Conservation (phyloP, 1,140 invertebrate species). For the Brachystomella parvula region DNA sequence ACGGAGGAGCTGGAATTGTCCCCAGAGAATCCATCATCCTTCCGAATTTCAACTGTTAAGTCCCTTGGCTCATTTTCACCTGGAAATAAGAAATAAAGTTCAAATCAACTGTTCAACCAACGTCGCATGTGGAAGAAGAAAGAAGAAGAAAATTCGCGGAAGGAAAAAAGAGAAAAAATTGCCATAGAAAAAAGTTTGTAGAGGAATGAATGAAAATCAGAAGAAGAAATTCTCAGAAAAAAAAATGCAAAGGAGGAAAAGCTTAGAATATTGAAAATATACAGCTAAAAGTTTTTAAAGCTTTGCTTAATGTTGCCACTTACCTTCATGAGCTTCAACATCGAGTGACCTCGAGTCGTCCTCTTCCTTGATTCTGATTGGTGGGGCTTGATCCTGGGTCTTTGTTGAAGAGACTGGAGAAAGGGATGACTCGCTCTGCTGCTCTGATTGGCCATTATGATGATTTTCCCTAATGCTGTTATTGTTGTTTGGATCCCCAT, state of each 20-base stretch:
- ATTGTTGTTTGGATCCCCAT: slow-evolving; percentile 10
- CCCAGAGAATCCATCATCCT: background rate
- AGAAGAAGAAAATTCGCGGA: too few species aligned
- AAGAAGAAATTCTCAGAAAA: too few species aligned
- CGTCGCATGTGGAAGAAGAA: too few species aligned
- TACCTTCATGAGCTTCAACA: slow-evolving; percentile 9
- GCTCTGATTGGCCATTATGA: slow-evolving; percentile 6
- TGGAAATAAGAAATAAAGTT: background rate
- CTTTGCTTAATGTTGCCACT: background rate
- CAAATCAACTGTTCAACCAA: too few species aligned
- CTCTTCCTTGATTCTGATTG: slow-evolving; percentile 12
- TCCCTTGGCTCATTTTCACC: background rate
- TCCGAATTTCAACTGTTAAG: background rate
- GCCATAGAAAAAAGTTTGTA: too few species aligned
- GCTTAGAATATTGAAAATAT: too few species aligned
- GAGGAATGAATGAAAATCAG: too few species aligned
- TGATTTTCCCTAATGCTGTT: slow-evolving; percentile 1
- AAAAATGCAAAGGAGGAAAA: too few species aligned
- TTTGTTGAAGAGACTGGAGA: slow-evolving; percentile 3
- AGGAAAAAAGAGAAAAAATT: too few species aligned
- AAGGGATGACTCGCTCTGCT: background rate
- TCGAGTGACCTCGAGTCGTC: slow-evolving; percentile 9
- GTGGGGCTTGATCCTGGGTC: background rate
- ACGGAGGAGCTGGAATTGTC: background rate
- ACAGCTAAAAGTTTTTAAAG: too few species aligned